Evolutionary conservation across 2,113 vertebrate species (phyloP), one percentile per base, ranked within the genome.

Genomic region (Pseudois nayaur): DNA sequence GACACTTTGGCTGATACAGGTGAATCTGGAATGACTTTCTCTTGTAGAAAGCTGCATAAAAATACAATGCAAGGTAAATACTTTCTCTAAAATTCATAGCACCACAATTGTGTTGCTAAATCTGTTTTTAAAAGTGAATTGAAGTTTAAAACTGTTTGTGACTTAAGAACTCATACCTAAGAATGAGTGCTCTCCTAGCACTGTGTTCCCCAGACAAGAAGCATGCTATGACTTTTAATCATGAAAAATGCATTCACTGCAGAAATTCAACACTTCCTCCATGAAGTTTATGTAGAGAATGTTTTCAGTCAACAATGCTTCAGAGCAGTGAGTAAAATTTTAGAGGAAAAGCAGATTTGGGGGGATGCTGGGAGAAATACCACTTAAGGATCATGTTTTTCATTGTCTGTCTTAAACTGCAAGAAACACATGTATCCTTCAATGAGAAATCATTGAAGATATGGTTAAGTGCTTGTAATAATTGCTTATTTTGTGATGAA

Each of bases 91-190:
- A 84, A 85, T 60, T 87, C 79, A 64, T n/a, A 85, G 15, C n/a
- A n/a, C 9, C 54, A 82, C 29, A 31, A 50, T 88, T 90, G 81
- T 95, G 48, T 36, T 93, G 50, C 25, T 94, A 59, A 97, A 50
- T 92, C 82, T 96, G 5, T 62, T 83, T 64, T 94, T 90, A 71
- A 78, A 93, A 95, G 52, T 74, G 89, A 97, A 64, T 89, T 76
- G 57, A 95, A 96, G 43, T 97, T 97, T 98, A 89, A 98, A 97
- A 90, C 33, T 62, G 11, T 45, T 91, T 95, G 67, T 89, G 76
- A 82, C 91, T 96, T 87, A 96, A 60, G 54, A 93, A 95, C 60
- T 91, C 54, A 52, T 83, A 96, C 59, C 55, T 64, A 83, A 95
- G 86, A 97, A 97, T 25, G 86, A 67, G 76, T 94, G 50, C 31